Conservation (phyloP, 2,888 invertebrate species). For the Timandra comae region DNA sequence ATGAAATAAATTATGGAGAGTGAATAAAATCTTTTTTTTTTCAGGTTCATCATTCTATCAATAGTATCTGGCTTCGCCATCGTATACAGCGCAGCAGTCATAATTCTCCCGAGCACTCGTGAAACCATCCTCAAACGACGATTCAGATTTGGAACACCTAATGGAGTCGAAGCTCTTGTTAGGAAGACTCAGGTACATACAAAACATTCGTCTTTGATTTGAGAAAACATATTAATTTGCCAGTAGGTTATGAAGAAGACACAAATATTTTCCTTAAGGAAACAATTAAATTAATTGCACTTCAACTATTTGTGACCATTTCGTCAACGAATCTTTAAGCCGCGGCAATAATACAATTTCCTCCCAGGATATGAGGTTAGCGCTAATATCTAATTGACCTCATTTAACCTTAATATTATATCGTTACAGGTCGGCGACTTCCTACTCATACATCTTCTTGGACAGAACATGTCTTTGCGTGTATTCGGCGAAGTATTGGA, state of each 20-base stretch:
- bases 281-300: too few relatives aligned
- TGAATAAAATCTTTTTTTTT: too few relatives aligned
- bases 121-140: constrained; percentile 87
- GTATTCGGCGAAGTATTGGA: constrained; percentile 88
- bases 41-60: constrained; percentile 90
- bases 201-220: too few relatives aligned
- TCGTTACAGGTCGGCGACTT: constrained; percentile 87
- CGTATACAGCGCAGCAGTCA: constrained; percentile 86
- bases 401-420: background rate
- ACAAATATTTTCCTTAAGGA: too few relatives aligned
- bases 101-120: constrained; percentile 86
- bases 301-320: too few relatives aligned
- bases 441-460: constrained; percentile 86
- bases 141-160: constrained; percentile 86
- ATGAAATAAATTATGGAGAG: too few relatives aligned
- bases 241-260: too few relatives aligned
- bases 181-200: constrained; percentile 85
- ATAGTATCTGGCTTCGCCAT: constrained; percentile 86
- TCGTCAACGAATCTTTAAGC: too few relatives aligned
- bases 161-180: constrained; percentile 84
- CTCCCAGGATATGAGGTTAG: too few relatives aligned
- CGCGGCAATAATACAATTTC: too few relatives aligned
- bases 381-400: too few relatives aligned
- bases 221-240: too few relatives aligned
- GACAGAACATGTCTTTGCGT: constrained; percentile 90